A percentile compares a stretch with the other conserved stretches of the same genome.
Evolutionary conservation across 2,888 invertebrate species (phyloP).

Genomic region (Cordilura impudica): DNA sequence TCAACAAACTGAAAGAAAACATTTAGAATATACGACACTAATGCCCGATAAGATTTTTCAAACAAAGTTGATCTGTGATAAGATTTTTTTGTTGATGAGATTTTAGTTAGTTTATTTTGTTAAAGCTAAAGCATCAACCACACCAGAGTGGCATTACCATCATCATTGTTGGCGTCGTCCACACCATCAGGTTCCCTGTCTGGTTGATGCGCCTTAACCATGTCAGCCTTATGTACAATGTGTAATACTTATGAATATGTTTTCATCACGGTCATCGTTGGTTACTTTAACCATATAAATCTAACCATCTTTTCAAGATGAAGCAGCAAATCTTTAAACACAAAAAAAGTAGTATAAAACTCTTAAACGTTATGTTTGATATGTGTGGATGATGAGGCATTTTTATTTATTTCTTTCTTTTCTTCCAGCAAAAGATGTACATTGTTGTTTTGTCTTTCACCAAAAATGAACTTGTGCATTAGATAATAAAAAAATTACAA

Average conservation of each 20-base stretch:
- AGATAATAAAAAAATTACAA: slow-evolving; percentile 15
- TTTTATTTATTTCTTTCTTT: neutral
- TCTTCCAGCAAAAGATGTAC: neutral
- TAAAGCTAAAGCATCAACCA: slow-evolving; percentile 4
- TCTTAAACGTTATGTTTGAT: neutral
- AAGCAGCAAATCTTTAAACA: neutral
- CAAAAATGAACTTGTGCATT: slow-evolving; percentile 34
- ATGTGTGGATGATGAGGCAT: neutral
- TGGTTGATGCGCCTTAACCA: slow-evolving; percentile 24
- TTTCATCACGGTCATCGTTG: slow-evolving; percentile 38
- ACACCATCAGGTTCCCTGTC: neutral
- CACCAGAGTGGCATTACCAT: neutral
- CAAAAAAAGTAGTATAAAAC: neutral
- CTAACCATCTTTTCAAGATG: slow-evolving; percentile 6
- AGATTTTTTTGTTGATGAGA: slow-evolving; percentile 44
- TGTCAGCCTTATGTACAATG: slow-evolving; percentile 35
- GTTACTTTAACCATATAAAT: slow-evolving; percentile 11
- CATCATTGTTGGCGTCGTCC: neutral
- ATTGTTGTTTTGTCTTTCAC: slow-evolving; percentile 11
- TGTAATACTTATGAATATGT: slow-evolving; percentile 35
- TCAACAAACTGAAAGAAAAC: neutral
- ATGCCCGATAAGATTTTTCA: slow-evolving; percentile 54
- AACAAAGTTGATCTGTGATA: slow-evolving; percentile 56
- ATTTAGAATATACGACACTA: slow-evolving; percentile 46
- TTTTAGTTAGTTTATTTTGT: slow-evolving; percentile 15